Conservation (phyloP, 2,797 vertebrate genomes). For the Buphagus erythrorhynchus region DNA sequence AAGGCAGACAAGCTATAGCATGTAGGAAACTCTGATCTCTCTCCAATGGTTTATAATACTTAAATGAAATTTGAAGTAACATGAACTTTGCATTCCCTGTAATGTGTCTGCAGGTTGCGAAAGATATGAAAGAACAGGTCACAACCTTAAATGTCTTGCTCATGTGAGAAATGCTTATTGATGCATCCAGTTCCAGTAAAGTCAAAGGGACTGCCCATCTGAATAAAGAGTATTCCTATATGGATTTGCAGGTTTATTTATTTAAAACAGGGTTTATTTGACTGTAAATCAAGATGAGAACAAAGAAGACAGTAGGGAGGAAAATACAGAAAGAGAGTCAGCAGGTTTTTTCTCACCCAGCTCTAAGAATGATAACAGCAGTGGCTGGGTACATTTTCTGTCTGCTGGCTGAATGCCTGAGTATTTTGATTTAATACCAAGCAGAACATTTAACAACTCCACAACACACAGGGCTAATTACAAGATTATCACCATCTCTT, state of each 20-base stretch:
- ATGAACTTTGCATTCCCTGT: conserved; percentile 1
- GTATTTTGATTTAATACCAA: conserved; percentile 73
- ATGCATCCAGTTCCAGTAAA: background rate
- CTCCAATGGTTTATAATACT: background rate
- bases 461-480: conserved; percentile 72
- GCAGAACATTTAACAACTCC: conserved; percentile 66
- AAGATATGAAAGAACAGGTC: conserved; percentile 21
- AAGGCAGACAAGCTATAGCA: background rate
- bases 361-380: conserved; percentile 33
- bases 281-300: conserved; percentile 58
- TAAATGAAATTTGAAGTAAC: conserved; percentile 27
- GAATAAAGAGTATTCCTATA: conserved; percentile 39
- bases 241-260: conserved; percentile 16
- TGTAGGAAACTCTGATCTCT: background rate
- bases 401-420: conserved; percentile 58
- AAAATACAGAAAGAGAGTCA: conserved; percentile 36
- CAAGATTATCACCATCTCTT: conserved; percentile 61
- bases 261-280: conserved; percentile 34
- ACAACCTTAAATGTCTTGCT: background rate
- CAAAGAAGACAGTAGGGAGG: background rate
- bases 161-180: conserved; percentile 8
- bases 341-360: conserved; percentile 38
- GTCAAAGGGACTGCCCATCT: conserved; percentile 28
- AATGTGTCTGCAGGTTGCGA: background rate
- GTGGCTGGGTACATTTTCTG: conserved; percentile 30